Evolutionary conservation across 2,797 vertebrate species (phyloP).

Genomic region (Acropternis orthonyx): DNA sequence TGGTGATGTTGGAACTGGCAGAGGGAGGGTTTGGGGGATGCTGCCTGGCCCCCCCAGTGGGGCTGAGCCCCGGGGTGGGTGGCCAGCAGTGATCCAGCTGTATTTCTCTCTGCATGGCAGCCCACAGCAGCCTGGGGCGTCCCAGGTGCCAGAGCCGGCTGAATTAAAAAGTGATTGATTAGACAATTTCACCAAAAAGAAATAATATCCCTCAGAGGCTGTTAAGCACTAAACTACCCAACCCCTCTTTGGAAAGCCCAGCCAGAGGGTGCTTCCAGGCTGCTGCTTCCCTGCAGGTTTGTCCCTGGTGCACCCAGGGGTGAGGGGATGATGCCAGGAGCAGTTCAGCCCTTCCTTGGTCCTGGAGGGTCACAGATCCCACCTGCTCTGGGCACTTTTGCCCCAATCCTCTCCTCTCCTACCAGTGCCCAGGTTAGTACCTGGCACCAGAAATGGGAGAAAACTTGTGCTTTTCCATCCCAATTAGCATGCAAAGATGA

Average conservation of each 20-base stretch:
- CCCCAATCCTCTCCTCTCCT: background rate
- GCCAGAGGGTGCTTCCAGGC: background rate
- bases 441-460: background rate
- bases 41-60: accelerated
- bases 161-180: conserved; percentile 65
- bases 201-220: background rate
- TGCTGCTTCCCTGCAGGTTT: background rate
- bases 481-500: background rate
- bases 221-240: conserved; percentile 25
- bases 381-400: accelerated
- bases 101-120: background rate
- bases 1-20: background rate
- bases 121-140: background rate
- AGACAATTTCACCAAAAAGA: conserved; percentile 32
- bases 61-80: background rate
- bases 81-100: background rate
- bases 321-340: background rate
- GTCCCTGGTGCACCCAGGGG: background rate
- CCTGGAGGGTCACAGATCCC: background rate
- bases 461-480: background rate
- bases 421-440: accelerated
- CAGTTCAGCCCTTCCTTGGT: background rate
- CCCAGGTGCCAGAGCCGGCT: background rate
- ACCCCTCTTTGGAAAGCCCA: background rate
- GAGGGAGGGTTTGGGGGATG: accelerated